A percentile compares a stretch with the other conserved stretches of the same genome.
Conservation (phyloP, 2,888 invertebrate genomes). For the Himalopsyche anomala region DNA sequence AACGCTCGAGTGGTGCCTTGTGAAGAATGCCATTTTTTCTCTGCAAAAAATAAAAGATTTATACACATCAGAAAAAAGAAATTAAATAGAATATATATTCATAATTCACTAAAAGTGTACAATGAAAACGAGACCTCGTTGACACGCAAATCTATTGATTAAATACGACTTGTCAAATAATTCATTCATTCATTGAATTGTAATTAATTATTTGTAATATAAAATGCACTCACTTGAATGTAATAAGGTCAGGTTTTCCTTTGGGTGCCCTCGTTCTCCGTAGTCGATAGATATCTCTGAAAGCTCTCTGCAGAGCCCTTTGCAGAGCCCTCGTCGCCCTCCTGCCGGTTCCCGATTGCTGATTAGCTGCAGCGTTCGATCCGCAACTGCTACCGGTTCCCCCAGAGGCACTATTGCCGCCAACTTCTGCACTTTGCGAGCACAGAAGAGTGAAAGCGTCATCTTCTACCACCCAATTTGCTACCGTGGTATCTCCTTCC, state of each 20-base stretch:
- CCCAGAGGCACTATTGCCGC: conserved; percentile 71
- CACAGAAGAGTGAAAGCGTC: conserved; percentile 86
- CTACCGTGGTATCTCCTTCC: conserved; percentile 88
- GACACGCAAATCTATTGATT: not conserved
- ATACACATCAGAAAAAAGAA: conserved; percentile 6
- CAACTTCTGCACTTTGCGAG: not conserved
- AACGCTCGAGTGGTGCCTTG: conserved; percentile 85
- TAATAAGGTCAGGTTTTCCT: conserved; percentile 92
- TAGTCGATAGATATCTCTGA: conserved; percentile 93
- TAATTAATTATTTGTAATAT: conserved; percentile 66
- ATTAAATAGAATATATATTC: not conserved
- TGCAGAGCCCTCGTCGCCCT: conserved; percentile 88
- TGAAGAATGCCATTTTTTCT: conserved; percentile 98
- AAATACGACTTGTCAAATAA: not conserved
- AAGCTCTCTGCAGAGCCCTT: conserved; percentile 90
- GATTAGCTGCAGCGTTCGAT: conserved; percentile 72
- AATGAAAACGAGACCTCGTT: not conserved
- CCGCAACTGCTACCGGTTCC: conserved; percentile 67
- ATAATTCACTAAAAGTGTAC: not conserved
- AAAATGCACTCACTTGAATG: conserved; percentile 86
- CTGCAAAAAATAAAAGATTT: conserved; percentile 76
- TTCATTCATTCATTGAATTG: too few relatives aligned
- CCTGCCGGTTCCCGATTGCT: conserved; percentile 80
- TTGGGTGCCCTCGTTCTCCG: conserved; percentile 91
- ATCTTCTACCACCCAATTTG: conserved; percentile 91